These are phyloP conservation scores for Heliconius congener DNA, from an alignment of 1,140 invertebrate species.

Conservation along the genomic window DNA sequence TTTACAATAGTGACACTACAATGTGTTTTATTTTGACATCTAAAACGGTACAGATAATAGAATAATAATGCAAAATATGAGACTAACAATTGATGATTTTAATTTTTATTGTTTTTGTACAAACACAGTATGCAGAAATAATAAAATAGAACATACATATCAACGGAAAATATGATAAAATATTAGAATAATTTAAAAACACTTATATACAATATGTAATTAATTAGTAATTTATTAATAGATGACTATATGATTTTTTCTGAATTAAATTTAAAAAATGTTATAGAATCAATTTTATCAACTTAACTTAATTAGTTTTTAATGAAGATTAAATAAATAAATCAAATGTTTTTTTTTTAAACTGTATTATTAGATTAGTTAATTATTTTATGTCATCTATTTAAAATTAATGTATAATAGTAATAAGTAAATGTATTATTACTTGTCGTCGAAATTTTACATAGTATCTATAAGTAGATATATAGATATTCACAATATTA, in stretches of 20 bases:
- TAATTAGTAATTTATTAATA: no score
- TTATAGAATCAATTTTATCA: no score
- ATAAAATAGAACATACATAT: background rate
- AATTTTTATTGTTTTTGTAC: background rate
- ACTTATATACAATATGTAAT: no score
- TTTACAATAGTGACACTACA: no score
- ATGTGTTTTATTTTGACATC: background rate
- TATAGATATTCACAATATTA: background rate
- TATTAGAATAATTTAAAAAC: no score
- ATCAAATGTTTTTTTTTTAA: background rate
- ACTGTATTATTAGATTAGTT: background rate
- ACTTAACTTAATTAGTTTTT: no score
- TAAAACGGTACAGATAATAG: background rate
- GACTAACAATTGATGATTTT: background rate
- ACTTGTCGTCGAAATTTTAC: background rate
- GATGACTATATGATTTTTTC: no score
- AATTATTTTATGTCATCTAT: background rate
- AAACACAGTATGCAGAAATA: no score
- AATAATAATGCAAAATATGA: background rate
- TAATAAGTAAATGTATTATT: constrained; percentile 1
- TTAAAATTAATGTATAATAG: constrained; percentile 9
- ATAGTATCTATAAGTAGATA: background rate
- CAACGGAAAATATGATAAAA: background rate
- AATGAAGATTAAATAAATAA: no score
- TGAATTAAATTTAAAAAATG: no score